These are phyloP conservation scores for Clepsis dumicolana DNA, from an alignment of 2,888 invertebrate genomes.

Conservation along the genomic window DNA sequence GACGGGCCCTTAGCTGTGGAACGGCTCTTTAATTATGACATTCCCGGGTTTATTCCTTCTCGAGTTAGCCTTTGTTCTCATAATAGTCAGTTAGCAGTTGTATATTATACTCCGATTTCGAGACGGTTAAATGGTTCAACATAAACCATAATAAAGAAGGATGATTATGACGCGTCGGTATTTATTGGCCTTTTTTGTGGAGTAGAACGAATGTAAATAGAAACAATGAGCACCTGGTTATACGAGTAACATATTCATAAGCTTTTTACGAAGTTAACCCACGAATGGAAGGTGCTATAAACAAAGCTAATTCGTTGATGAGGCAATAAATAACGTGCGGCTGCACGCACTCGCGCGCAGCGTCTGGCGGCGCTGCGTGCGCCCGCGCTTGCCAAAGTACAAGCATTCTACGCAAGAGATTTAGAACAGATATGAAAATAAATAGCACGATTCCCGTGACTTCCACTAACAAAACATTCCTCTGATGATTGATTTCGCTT, in stretches of 20 bases:
- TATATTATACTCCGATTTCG: constrained; percentile 37
- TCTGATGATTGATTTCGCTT: constrained; percentile 34
- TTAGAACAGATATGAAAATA: constrained; percentile 43
- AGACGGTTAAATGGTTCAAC: constrained; percentile 35
- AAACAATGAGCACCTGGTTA: constrained; percentile 59
- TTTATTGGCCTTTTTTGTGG: constrained; percentile 50
- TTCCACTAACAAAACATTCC: constrained; percentile 14
- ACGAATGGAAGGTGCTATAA: constrained; percentile 72
- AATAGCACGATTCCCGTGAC: constrained; percentile 27
- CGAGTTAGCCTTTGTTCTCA: constrained; percentile 49
- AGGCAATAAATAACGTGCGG: constrained; percentile 77
- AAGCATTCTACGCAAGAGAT: constrained; percentile 62
- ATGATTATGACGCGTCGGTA: constrained; percentile 21
- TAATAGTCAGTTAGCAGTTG: constrained; percentile 41
- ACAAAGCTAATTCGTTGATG: constrained; percentile 70
- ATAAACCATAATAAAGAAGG: constrained; percentile 22
- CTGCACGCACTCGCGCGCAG: constrained; percentile 82
- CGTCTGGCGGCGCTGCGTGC: constrained; percentile 73
- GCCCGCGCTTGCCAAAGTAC: constrained; percentile 75
- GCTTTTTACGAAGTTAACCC: constrained; percentile 68
- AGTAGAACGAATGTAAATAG: constrained; percentile 59
- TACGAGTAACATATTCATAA: constrained; percentile 69
- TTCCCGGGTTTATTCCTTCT: constrained; percentile 66
- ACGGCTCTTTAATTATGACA: constrained; percentile 86
- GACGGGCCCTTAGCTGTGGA: constrained; percentile 77